Evolutionary conservation across 2,888 invertebrate genomes (phyloP).

Genomic region (Steinernema carpocapsae): DNA sequence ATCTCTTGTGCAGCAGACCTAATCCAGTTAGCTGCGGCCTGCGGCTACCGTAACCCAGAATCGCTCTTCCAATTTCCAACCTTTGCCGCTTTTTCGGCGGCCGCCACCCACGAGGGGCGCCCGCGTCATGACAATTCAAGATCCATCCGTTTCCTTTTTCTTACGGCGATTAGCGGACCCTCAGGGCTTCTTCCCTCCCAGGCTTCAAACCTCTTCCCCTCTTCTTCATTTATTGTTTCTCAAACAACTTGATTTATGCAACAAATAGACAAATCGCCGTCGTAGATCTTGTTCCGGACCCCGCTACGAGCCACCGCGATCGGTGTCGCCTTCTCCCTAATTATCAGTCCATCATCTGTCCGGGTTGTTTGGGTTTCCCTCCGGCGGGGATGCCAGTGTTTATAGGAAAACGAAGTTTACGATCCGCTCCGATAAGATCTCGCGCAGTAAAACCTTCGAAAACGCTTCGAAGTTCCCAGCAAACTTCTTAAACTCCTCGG

Average conservation of each 20-base stretch:
- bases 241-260: neutral
- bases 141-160: conserved; percentile 23
- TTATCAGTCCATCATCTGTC: neutral
- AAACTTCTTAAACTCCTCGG: no score
- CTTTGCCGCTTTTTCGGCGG: neutral
- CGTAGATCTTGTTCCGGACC: neutral
- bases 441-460: conserved; percentile 1
- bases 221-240: conserved; percentile 17
- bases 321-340: neutral
- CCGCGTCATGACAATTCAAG: conserved; percentile 33
- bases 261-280: conserved; percentile 4
- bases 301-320: neutral
- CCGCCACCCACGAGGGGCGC: conserved; percentile 25
- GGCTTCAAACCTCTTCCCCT: neutral
- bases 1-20: no score
- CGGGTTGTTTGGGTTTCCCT: neutral
- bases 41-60: neutral
- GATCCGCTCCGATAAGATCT: conserved; percentile 14
- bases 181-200: neutral
- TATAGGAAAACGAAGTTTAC: conserved; percentile 5
- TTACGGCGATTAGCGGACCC: conserved; percentile 13
- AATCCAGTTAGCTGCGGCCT: neutral
- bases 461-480: neutral
- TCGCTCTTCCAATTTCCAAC: neutral
- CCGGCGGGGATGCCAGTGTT: neutral